Conservation (phyloP, 2,113 vertebrate species). For the Phrynosoma blainvillii region DNA sequence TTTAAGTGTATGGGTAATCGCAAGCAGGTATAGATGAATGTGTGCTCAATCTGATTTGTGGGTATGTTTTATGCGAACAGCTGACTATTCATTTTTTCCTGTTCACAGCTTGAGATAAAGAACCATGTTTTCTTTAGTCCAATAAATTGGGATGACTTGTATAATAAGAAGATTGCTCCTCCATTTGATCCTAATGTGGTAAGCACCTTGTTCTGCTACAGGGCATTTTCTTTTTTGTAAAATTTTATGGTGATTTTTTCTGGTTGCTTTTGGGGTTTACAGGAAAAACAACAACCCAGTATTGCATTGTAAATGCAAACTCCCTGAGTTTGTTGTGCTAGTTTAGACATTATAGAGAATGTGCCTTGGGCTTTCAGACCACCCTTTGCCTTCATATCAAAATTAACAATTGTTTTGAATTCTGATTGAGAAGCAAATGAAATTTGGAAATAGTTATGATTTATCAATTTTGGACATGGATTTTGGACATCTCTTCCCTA, state of each 20-base stretch:
- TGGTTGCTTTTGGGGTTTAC: neutral
- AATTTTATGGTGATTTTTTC: neutral
- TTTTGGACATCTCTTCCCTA: neutral
- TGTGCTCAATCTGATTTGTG: neutral
- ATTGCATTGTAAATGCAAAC: neutral
- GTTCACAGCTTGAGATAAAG: slow-evolving; percentile 91
- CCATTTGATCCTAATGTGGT: slow-evolving; percentile 98
- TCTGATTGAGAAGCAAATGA: neutral
- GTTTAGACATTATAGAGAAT: neutral
- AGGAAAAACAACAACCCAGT: neutral
- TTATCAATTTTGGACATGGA: neutral
- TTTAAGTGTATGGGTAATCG: neutral
- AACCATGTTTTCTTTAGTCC: slow-evolving; percentile 92
- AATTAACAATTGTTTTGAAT: neutral
- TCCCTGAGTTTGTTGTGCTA: neutral
- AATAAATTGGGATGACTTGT: slow-evolving; percentile 97
- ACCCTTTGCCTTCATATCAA: neutral
- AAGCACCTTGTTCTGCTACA: slow-evolving; percentile 61
- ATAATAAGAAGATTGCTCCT: slow-evolving; percentile 93
- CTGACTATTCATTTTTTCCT: neutral
- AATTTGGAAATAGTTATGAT: neutral
- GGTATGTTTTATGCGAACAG: neutral
- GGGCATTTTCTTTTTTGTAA: neutral
- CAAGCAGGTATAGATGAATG: neutral
- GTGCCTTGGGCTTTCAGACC: neutral